Base-by-base conservation (phyloP, 2,113 vertebrate species). In the Ranitomeya variabilis region DNA sequence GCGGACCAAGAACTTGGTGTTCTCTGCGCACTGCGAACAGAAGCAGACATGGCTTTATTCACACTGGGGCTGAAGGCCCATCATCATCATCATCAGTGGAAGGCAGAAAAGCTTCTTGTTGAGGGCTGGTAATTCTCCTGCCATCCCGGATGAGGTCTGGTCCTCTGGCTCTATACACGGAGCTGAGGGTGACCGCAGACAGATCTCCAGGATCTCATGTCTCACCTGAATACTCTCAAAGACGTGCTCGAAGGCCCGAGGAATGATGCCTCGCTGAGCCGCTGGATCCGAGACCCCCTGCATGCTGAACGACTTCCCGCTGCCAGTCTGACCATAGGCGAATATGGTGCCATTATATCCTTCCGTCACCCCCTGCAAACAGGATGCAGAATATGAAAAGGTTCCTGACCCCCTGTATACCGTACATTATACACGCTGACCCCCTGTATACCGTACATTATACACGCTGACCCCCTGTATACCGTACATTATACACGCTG, bases 281-380 rank as follows among this genome's bases (percentile, higher is more conserved):
- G 94, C 83, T 0, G 96, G 96, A 37, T 96, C 93, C 0, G 84
- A 10, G 37, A 95, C 91, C 7, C 97, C 98, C 92, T 97, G 97
- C 97, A 97, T 97, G 90, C 96, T 97, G 91, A 97, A 97, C 3
- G 97, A 98, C 81, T 99, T 98, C 13, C 97, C 96, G 0, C 98
- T 98, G 91, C 97, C 97, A 0, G 96, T 97, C 93, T 99, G 98
- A 83, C 97, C 95, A 0, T 97, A 97, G 26, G 96, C 97, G 92
- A 98, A 98, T 87, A 97, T 97, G n/a, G 97, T 97, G 59, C 97
- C 96, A 0, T 97, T 98, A 94, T 96, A 97, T 86, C 97, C 97
- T 84, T 97, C 96, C 0, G 96, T 97, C 91, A 97, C 96, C 0
- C 97, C 96, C 97, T 98, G 91, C 6, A 89, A 80, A 77, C 90